Evolutionary conservation across 2,113 vertebrate genomes (phyloP).

Genomic region (Clarias batrachus): DNA sequence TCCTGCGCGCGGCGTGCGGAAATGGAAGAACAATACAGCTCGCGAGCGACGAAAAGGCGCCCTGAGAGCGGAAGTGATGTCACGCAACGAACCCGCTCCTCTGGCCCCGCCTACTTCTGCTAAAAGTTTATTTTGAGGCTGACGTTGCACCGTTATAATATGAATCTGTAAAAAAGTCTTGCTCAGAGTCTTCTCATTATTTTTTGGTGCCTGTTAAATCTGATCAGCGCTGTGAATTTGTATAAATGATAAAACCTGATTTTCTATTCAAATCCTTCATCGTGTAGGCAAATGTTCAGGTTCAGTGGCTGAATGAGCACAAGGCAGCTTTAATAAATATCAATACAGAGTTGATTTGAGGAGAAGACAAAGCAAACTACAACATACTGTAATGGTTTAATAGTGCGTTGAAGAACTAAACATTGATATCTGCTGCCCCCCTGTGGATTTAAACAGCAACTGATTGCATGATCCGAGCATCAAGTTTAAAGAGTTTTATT

Average conservation of each 20-base stretch:
- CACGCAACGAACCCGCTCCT: neutral
- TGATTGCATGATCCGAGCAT: neutral
- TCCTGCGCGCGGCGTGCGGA: slow-evolving; percentile 50
- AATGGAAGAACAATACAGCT: slow-evolving; percentile 69
- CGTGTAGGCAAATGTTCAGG: neutral
- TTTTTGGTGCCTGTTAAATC: neutral
- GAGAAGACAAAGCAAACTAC: neutral
- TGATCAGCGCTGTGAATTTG: neutral
- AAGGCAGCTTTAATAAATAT: neutral
- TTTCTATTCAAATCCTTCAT: neutral
- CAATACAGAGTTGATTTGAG: neutral
- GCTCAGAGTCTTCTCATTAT: neutral
- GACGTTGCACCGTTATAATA: neutral
- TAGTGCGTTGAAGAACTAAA: neutral
- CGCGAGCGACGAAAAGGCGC: slow-evolving; percentile 63
- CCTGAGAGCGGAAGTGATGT: slow-evolving; percentile 58
- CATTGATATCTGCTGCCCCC: slow-evolving; percentile 50
- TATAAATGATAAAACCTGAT: neutral
- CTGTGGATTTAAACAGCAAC: slow-evolving; percentile 18
- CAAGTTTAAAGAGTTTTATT: neutral
- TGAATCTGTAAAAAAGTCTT: neutral
- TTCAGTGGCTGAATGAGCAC: neutral
- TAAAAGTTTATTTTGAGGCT: neutral
- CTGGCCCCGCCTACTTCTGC: slow-evolving; percentile 60
- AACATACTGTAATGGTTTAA: neutral